These are phyloP conservation scores for Brachymystax lenok DNA, from an alignment of 2,797 vertebrate species.

Conservation along the genomic window DNA sequence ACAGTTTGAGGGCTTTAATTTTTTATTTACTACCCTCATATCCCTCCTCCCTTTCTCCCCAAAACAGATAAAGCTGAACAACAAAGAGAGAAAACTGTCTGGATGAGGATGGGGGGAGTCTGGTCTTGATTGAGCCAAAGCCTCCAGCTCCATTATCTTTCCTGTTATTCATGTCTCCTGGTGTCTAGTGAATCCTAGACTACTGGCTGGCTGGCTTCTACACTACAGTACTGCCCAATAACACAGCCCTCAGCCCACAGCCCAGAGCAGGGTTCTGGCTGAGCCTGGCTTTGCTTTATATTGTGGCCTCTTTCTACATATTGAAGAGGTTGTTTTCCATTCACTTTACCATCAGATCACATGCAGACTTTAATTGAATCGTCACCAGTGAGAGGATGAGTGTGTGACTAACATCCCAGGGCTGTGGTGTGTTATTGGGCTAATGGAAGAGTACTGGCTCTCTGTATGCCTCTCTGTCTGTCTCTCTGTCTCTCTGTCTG, in stretches of 20 bases:
- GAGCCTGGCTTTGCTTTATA: neutral
- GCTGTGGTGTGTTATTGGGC: neutral
- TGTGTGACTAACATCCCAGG: neutral
- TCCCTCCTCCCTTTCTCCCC: neutral
- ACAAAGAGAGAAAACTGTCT: neutral
- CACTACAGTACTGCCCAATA: neutral
- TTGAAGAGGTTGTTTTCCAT: neutral
- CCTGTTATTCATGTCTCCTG: neutral
- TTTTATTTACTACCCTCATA: neutral
- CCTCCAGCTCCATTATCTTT: neutral
- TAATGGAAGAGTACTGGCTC: neutral
- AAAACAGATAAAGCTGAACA: conserved; percentile 1
- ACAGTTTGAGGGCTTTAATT: conserved; percentile 3
- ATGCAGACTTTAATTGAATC: conserved; percentile 1
- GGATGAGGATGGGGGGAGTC: neutral
- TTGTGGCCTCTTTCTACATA: conserved; percentile 5
- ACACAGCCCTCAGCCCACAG: neutral
- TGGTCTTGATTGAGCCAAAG: neutral
- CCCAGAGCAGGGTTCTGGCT: neutral
- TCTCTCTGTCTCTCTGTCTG: neutral
- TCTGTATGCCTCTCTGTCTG: neutral
- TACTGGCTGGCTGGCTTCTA: too few species aligned
- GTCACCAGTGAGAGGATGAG: neutral
- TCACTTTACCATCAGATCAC: neutral
- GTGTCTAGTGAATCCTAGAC: neutral